Evolutionary conservation across 1,140 invertebrate genomes (phyloP), one percentile per base, ranked within the genome.

Genomic region (Druon quercuslanigerum): DNA sequence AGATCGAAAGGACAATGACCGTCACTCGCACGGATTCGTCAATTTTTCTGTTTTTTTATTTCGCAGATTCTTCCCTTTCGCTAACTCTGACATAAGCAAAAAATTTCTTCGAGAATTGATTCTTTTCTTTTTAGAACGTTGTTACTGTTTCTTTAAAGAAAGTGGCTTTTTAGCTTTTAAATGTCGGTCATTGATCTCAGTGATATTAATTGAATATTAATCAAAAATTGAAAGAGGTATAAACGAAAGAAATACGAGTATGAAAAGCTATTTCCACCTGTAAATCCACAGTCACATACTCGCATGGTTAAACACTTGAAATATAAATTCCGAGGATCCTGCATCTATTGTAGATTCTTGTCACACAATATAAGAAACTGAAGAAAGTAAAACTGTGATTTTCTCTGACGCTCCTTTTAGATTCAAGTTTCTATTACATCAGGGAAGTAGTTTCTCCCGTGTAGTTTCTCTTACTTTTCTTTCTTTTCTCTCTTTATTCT

Each of bases 1-100:
- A 83, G 60, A 66, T 57, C 51, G 70, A 56, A 12, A 40, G 72
- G 74, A 66, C 73, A 80, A 74, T 73, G 74, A 79, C 74, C 73
- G 78, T 14, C 19, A 25, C 33, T 25, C 19, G 6, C 40, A 51
- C 71, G 74, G 75, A 79, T 75, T 79, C 75, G 56, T 75, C 75
- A 79, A 75, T 75, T 79, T 60, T 70, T 71, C 25, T 79, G 14
- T 76, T 71, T 13, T 71, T 71, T 19, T 72, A 74, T 78, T 66
- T 12, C 5, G 13, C n/a, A n/a, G n/a, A 60, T 40, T 20, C 57
- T 54, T 50, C 50, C 66, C 14, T 20, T 33, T 54, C 8, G 17
- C 51, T 25, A 60, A 56, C 3, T n/a, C 40, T 46, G 8, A 11
- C 40, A 9, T 46, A 1, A 46, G 33, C n/a, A 51, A 73, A 40